Evolutionary conservation across 2,888 invertebrate species (phyloP).

Genomic region (Drosophila austrosaltans): DNA sequence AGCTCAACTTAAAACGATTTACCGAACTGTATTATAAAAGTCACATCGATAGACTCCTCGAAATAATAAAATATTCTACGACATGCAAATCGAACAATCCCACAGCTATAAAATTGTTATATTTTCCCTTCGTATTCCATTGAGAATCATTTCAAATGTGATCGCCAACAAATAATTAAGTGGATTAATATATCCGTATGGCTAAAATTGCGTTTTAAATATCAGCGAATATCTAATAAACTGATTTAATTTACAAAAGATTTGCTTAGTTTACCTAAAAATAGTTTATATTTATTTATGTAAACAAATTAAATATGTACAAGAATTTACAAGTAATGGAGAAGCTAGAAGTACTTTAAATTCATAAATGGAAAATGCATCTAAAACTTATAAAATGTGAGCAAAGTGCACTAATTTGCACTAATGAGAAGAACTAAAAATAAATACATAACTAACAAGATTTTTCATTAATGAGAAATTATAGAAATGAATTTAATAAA

Average conservation of each 20-base stretch:
- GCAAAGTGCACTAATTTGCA: neutral
- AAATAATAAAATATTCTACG: no score
- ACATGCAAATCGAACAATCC: no score
- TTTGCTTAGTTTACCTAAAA: constrained; percentile 1
- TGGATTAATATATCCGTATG: no score
- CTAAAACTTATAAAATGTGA: neutral
- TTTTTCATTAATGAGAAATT: neutral
- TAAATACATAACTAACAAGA: neutral
- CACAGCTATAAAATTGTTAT: no score
- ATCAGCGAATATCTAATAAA: no score
- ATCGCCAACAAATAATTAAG: no score
- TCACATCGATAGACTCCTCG: no score
- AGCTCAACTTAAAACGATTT: no score
- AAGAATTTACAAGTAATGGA: constrained; percentile 5
- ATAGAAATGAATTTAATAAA: neutral
- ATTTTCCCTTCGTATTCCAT: no score
- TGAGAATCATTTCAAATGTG: no score
- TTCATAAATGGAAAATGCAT: neutral
- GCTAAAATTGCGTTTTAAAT: no score
- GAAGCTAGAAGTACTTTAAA: neutral
- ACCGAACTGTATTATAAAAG: no score
- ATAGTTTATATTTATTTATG: constrained; percentile 3
- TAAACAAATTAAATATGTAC: constrained; percentile 15
- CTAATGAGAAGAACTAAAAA: neutral
- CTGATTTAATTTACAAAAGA: neutral